Evolutionary conservation across 2,888 invertebrate species (phyloP).

Genomic region (Molorchus minor): DNA sequence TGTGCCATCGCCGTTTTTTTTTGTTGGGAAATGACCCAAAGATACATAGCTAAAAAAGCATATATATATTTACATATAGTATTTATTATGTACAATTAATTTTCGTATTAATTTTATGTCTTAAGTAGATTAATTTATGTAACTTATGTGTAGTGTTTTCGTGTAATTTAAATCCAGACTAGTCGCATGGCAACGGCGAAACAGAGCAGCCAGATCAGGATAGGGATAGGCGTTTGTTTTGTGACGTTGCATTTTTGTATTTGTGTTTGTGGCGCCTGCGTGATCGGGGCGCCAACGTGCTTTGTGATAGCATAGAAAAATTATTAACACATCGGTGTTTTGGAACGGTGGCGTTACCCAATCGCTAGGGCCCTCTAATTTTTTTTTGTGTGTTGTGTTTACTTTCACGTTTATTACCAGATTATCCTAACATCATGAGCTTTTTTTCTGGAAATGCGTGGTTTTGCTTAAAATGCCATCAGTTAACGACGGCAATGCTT

Average conservation of each 20-base stretch:
- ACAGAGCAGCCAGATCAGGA: constrained; percentile 19
- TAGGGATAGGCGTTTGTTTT: constrained; percentile 43
- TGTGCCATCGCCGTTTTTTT: constrained; percentile 57
- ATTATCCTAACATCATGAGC: constrained; percentile 55
- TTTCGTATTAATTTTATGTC: constrained; percentile 43
- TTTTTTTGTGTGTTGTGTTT: constrained; percentile 60
- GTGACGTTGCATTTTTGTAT: constrained; percentile 53
- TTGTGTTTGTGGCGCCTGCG: constrained; percentile 49
- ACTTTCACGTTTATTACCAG: constrained; percentile 47
- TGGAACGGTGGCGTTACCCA: constrained; percentile 43
- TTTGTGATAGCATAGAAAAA: constrained; percentile 52
- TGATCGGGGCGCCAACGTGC: constrained; percentile 47
- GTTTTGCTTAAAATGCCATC: constrained; percentile 60
- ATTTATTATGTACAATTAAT: constrained; percentile 46
- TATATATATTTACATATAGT: constrained; percentile 44
- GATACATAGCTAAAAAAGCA: constrained; percentile 50
- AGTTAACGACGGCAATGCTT: constrained; percentile 57
- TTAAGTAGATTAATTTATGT: constrained; percentile 55
- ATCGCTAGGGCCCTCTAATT: constrained; percentile 46
- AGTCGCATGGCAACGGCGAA: constrained; percentile 57
- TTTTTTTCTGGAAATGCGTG: constrained; percentile 56
- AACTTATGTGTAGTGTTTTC: constrained; percentile 61
- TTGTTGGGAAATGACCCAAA: constrained; percentile 53
- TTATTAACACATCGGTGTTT: constrained; percentile 44
- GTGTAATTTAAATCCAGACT: constrained; percentile 58